Percentiles rank a stretch among this genome's conserved stretches.
These are phyloP conservation scores for Xanthia togata DNA, from an alignment of 2,888 invertebrate species.

Conservation along the genomic window DNA sequence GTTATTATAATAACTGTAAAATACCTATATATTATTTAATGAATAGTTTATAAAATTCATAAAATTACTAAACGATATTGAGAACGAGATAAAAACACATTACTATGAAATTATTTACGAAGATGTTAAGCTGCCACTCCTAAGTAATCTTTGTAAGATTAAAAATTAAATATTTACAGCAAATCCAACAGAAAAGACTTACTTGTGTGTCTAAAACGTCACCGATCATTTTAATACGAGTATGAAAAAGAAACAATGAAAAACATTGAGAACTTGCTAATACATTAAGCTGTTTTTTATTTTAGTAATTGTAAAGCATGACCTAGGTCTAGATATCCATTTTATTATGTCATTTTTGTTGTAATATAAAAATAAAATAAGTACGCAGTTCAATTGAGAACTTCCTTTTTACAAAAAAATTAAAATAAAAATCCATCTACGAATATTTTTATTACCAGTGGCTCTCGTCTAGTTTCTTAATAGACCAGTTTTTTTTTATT, in stretches of 20 bases:
- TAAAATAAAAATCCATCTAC: background rate
- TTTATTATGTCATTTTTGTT: no score
- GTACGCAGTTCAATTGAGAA: no score
- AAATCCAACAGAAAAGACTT: slow-evolving; percentile 6
- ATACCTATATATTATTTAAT: no score
- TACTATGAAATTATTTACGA: background rate
- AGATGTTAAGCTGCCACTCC: background rate
- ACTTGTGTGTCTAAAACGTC: background rate
- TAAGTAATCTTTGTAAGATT: background rate
- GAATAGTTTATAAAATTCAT: background rate
- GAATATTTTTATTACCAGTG: background rate
- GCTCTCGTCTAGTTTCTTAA: background rate
- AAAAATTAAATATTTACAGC: slow-evolving; percentile 32
- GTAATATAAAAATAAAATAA: no score
- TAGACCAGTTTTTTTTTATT: background rate
- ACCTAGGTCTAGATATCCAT: no score
- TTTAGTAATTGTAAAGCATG: no score
- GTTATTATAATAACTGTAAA: no score
- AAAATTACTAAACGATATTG: background rate
- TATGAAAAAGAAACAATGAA: background rate
- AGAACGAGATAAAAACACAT: background rate
- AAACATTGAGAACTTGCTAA: background rate
- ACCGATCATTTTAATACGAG: slow-evolving; percentile 16
- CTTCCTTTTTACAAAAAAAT: no score
- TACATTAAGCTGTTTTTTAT: background rate